A percentile compares a stretch with the other conserved stretches of the same genome.
These are phyloP conservation scores for Campopleginae sp. DNA, from an alignment of 2,888 invertebrate species.

Conservation along the genomic window DNA sequence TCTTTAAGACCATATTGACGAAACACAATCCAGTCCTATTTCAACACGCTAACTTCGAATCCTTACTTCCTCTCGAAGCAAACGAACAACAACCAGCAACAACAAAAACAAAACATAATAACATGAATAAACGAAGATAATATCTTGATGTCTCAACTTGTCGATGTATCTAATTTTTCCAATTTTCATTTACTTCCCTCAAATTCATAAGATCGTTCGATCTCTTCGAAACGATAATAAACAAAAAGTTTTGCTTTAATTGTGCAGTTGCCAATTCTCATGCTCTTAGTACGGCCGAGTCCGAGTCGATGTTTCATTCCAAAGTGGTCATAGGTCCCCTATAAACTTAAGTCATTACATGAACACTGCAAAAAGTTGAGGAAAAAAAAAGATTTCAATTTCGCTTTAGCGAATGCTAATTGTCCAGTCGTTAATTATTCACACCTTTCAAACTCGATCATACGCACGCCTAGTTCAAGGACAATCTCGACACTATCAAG, in stretches of 20 bases:
- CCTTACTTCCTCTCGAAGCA: conserved; percentile 56
- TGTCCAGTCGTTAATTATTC: neutral
- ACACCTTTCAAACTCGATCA: neutral
- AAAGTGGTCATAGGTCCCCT: conserved; percentile 32
- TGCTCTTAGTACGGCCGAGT: conserved; percentile 24
- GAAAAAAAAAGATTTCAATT: neutral
- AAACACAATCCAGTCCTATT: neutral
- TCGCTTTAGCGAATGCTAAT: conserved; percentile 5
- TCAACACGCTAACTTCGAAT: conserved; percentile 41
- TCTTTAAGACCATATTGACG: conserved; percentile 35
- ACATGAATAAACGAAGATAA: conserved; percentile 55
- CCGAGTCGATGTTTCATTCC: conserved; percentile 62
- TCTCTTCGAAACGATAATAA: neutral
- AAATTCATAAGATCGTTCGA: neutral
- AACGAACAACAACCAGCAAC: conserved; percentile 16
- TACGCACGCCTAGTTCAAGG: neutral
- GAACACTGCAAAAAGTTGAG: neutral
- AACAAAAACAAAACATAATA: conserved; percentile 26
- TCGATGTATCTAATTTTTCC: conserved; percentile 42
- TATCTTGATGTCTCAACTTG: conserved; percentile 55
- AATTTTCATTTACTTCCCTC: neutral
- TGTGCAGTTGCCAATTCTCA: neutral
- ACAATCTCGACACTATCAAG: neutral
- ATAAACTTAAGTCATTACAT: conserved; percentile 4
- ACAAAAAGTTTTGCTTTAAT: neutral